Evolutionary conservation across 37 sponge, comb jelly and placozoan species (phyloP).

Genomic region (Cliona cf. orientalis): DNA sequence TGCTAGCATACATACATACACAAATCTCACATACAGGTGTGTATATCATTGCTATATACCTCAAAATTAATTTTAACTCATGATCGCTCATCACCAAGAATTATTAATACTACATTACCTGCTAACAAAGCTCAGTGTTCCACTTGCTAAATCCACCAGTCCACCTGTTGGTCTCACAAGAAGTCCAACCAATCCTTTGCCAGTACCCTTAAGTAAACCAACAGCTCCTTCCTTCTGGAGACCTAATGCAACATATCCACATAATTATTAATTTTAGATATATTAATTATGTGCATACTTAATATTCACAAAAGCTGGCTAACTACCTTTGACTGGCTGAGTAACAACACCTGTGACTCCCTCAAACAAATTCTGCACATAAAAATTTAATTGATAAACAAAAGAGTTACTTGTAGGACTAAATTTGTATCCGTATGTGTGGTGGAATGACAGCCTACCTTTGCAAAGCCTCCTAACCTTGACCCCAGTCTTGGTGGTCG

Average conservation of each 20-base stretch:
- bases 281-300: background rate
- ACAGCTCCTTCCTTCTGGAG: conserved; percentile 84
- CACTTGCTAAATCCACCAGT: conserved; percentile 82
- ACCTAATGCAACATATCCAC: conserved; percentile 36
- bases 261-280: background rate
- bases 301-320: background rate
- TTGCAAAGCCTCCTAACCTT: conserved; percentile 70
- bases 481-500: conserved; percentile 52
- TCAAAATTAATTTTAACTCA: background rate
- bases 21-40: background rate
- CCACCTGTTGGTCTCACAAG: conserved; percentile 84
- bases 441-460: conserved; percentile 25
- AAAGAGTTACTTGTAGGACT: background rate
- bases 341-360: conserved; percentile 84
- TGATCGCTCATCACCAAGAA: background rate
- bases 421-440: background rate
- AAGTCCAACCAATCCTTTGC: conserved; percentile 79
- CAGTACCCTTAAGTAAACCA: conserved; percentile 84
- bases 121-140: conserved; percentile 65
- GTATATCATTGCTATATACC: too few relatives aligned
- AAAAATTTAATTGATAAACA: background rate
- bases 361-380: conserved; percentile 65
- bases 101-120: conserved; percentile 40
- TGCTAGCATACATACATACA: too few relatives aligned
- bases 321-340: conserved; percentile 84